Conservation (phyloP, 2,797 vertebrate genomes). For the Sebastes glaucus region DNA sequence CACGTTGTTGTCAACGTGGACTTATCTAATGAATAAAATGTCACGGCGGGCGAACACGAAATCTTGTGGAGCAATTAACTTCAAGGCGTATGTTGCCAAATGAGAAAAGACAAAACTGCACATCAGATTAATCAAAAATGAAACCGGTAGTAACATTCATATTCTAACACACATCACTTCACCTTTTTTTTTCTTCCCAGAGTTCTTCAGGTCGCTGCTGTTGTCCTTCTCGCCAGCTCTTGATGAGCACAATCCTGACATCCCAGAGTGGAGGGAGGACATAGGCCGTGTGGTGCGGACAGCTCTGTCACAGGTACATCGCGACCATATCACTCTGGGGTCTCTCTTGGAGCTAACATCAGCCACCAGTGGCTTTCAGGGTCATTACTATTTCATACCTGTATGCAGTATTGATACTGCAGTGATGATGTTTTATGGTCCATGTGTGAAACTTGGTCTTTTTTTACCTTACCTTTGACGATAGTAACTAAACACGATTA, state of each 20-base stretch:
- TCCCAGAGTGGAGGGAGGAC: constrained; percentile 95
- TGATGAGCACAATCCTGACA: constrained; percentile 96
- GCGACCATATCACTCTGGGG: constrained; percentile 52
- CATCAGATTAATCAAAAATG: constrained; percentile 68
- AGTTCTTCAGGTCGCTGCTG: constrained; percentile 94
- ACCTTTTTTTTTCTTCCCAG: constrained; percentile 66
- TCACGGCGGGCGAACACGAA: constrained; percentile 62
- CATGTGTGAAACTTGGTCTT: constrained; percentile 3
- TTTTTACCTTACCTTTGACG: constrained; percentile 37
- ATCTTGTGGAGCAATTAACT: constrained; percentile 75
- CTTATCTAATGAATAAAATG: constrained; percentile 73
- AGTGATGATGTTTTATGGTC: constrained; percentile 36
- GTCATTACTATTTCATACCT: constrained; percentile 72
- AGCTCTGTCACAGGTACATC: constrained; percentile 90
- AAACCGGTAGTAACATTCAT: constrained; percentile 51
- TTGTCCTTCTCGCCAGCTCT: constrained; percentile 94
- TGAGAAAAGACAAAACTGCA: constrained; percentile 71
- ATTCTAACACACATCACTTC: constrained; percentile 42
- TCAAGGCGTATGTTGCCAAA: constrained; percentile 64
- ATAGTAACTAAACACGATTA: not conserved
- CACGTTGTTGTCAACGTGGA: constrained; percentile 53
- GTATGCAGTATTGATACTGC: constrained; percentile 37
- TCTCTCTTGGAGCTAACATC: constrained; percentile 34
- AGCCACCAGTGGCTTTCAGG: constrained; percentile 50
- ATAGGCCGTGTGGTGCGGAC: constrained; percentile 91